phyloP scores from a whole-genome alignment of 2,888 invertebrate genomes.

The Synanthedon formicaeformis region DNA sequence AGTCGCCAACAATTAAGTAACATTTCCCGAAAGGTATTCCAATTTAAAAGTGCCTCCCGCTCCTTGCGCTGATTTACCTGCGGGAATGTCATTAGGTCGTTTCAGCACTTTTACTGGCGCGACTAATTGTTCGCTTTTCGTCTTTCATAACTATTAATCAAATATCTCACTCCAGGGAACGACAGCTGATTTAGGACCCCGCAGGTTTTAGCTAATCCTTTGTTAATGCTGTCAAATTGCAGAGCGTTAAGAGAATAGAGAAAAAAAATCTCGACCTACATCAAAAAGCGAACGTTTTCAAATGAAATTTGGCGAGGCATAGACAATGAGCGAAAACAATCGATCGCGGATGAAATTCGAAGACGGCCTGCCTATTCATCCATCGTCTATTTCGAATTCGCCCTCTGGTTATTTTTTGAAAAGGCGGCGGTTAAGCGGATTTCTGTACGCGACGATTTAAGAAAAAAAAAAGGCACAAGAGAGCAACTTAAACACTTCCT shows the following conservation, averaged over 20 bases:
- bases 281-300: constrained; percentile 12
- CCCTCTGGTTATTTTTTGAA: constrained; percentile 7
- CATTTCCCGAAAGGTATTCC: constrained; percentile 28
- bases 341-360: constrained; percentile 4
- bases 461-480: constrained; percentile 24
- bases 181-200: not conserved
- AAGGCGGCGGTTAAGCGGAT: constrained; percentile 18
- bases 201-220: not conserved
- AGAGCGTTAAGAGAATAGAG: too few relatives aligned
- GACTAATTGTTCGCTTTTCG: not conserved
- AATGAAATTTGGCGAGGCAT: constrained; percentile 21
- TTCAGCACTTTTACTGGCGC: constrained; percentile 2
- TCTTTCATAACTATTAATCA: not conserved
- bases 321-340: constrained; percentile 22
- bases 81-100: constrained; percentile 4
- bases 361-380: constrained; percentile 9
- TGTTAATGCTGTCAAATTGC: not conserved
- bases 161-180: not conserved
- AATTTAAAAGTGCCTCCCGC: constrained; percentile 27
- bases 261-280: not conserved
- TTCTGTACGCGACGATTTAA: constrained; percentile 20
- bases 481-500: constrained; percentile 48
- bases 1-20: constrained; percentile 29
- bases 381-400: constrained; percentile 5
- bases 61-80: constrained; percentile 4